Evolutionary conservation across 2,797 vertebrate genomes (phyloP), one percentile per base, ranked within the genome.

Genomic region (Natrix natrix): DNA sequence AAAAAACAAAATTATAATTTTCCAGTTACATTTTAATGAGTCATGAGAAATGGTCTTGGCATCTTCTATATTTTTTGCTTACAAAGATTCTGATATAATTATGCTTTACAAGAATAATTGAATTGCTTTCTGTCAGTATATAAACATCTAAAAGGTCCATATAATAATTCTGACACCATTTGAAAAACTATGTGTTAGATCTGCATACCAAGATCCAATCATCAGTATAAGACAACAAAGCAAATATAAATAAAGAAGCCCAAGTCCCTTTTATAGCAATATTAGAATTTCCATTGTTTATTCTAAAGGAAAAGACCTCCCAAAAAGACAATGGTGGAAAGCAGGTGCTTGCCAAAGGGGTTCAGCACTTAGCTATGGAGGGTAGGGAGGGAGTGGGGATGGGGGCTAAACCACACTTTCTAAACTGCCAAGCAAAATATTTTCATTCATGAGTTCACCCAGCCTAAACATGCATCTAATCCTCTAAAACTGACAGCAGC

Each of bases 391-490:
- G 48, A 66, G 17, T 10, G 28, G 63, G 60, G 26, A 92, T 63
- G 87, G 89, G 32, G 28, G 78, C 92, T 93, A 95, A 93, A 93
- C 95, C 95, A 93, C 96, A 95, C 97, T 97, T 97, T 96, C n/a
- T 92, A 98, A 98, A 98, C 96, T 97, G 97, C 96, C 96, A 98
- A 98, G 97, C 96, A 98, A 98, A 98, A 98, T 98, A 98, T 97
- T 98, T 98, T 98, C 97, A 98, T 98, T 98, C 98, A 97, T 98
- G 97, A 98, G 98, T 98, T 98, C 98, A 98, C 98, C 98, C 98
- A 98, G 98, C 98, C 98, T 98, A 98, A 99, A 99, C 98, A 98
- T 95, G 98, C 98, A 98, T 97, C 98, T 99, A 99, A 99, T 99
- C 98, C 98, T 96, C 94, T 95, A 94, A 97, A 98, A 97, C 97